These are phyloP conservation scores for Pheosia gnoma DNA, from an alignment of 2,888 invertebrate species.

Conservation along the genomic window DNA sequence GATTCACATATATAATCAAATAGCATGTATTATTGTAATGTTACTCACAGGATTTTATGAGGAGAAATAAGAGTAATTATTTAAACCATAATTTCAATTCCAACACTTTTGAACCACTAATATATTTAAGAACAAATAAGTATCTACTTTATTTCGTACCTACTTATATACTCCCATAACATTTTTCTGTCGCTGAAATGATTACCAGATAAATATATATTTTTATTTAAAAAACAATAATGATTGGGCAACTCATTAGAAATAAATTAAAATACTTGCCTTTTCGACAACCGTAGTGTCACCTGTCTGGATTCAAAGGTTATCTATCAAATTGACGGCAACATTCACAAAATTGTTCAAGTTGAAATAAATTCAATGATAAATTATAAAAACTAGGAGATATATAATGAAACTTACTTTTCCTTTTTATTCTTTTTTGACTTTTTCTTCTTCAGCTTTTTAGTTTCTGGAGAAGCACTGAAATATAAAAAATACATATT, in stretches of 20 bases:
- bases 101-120: background rate
- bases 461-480: conserved; percentile 89
- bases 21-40: background rate
- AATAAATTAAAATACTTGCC: conserved; percentile 64
- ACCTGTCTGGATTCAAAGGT: conserved; percentile 75
- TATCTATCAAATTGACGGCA: conserved; percentile 55
- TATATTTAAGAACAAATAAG: background rate
- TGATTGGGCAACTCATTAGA: conserved; percentile 20
- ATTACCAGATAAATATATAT: conserved; percentile 35
- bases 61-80: background rate
- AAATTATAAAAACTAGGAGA: conserved; percentile 17
- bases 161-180: conserved; percentile 72
- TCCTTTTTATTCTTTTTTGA: conserved; percentile 90
- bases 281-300: conserved; percentile 69
- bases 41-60: background rate
- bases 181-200: conserved; percentile 80
- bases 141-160: conserved; percentile 56
- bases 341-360: conserved; percentile 40
- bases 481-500: conserved; percentile 28
- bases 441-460: conserved; percentile 91
- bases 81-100: background rate
- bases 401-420: conserved; percentile 83
- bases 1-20: background rate
- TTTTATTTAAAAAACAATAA: conserved; percentile 24
- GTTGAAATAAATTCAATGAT: conserved; percentile 23